These are phyloP conservation scores for Aphelenchoides fujianensis DNA, from an alignment of 1,140 invertebrate genomes.

Conservation along the genomic window DNA sequence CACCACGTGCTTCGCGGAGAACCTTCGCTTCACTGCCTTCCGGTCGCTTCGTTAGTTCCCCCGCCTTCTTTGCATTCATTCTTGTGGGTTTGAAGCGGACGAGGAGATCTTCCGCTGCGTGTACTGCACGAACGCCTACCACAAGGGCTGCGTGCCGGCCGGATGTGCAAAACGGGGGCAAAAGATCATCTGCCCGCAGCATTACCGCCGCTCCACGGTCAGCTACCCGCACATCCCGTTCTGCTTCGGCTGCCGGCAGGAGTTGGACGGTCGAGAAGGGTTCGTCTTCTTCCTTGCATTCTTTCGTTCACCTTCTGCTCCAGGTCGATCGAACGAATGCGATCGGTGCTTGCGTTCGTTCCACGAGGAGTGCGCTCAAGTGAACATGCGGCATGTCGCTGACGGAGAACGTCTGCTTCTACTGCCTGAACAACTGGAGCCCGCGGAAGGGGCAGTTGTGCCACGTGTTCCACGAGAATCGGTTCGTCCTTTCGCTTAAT, in stretches of 20 bases:
- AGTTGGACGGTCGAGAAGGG: neutral
- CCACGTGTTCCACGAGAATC: neutral
- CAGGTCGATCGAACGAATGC: too few species aligned
- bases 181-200: neutral
- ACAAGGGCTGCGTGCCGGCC: neutral
- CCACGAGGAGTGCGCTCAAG: neutral
- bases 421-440: constrained; percentile 4
- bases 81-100: neutral
- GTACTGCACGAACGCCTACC: constrained; percentile 4
- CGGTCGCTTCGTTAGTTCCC: neutral
- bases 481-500: too few species aligned
- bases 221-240: neutral
- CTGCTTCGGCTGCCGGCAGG: constrained; percentile 2
- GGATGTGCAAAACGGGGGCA: neutral
- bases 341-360: neutral
- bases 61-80: neutral
- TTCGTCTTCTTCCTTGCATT: too few species aligned
- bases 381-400: neutral
- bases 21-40: neutral
- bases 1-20: constrained; percentile 3
- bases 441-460: constrained; percentile 10
- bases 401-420: neutral
- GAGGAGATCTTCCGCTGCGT: neutral
- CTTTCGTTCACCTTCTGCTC: too few species aligned
- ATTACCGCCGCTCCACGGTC: neutral